Percentiles rank a stretch among this genome's conserved stretches.
Conservation (phyloP, 1,140 invertebrate species). For the Dufourea novaeangliae region DNA sequence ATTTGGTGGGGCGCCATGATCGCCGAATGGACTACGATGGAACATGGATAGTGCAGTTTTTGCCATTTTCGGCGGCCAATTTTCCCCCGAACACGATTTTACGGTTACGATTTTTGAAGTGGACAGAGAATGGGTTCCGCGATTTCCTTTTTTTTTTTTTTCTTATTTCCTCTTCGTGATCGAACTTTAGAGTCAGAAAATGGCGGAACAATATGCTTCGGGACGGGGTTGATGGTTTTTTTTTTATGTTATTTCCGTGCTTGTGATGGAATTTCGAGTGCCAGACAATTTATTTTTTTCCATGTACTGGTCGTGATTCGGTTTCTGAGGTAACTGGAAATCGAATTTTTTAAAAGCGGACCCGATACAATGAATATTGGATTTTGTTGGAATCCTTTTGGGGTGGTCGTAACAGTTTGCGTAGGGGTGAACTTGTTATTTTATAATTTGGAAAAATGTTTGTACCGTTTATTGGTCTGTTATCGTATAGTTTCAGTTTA, state of each 20-base stretch:
- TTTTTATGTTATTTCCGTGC: background rate
- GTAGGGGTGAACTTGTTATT: too few relatives aligned
- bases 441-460: too few relatives aligned
- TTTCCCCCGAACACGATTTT: background rate
- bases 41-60: background rate
- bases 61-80: background rate
- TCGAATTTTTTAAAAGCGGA: too few relatives aligned
- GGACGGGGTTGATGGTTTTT: background rate
- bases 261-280: background rate
- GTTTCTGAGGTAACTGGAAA: too few relatives aligned
- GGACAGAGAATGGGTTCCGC: too few relatives aligned
- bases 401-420: too few relatives aligned
- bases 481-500: too few relatives aligned
- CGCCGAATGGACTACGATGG: background rate
- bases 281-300: background rate
- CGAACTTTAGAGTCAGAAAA: background rate
- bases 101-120: background rate
- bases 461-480: too few relatives aligned
- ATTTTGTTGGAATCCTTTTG: too few relatives aligned
- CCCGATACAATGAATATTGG: too few relatives aligned
- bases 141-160: too few relatives aligned
- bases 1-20: background rate
- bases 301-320: too few relatives aligned
- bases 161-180: slow-evolving; percentile 1
- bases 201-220: background rate